Conservation (phyloP, 2,888 invertebrate genomes). For the Sinopyrophorus schimmeli region DNA sequence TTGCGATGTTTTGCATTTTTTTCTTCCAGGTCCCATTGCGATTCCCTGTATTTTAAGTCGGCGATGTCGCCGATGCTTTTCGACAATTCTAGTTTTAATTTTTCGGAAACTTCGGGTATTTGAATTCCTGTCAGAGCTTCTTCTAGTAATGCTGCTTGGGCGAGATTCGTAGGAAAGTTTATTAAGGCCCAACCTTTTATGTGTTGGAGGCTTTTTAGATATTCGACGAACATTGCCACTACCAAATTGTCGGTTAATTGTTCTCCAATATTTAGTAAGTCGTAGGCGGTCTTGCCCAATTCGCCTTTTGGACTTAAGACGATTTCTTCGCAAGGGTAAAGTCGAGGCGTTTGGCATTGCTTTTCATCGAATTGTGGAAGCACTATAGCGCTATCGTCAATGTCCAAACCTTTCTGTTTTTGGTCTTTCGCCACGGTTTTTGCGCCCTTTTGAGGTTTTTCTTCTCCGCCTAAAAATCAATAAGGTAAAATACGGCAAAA, state of each 20-base stretch:
- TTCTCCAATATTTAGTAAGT: slow-evolving; percentile 60
- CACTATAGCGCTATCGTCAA: slow-evolving; percentile 1
- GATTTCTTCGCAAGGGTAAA: slow-evolving; percentile 63
- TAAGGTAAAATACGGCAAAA: too few species aligned
- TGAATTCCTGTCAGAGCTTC: slow-evolving; percentile 60
- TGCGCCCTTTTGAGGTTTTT: slow-evolving; percentile 10
- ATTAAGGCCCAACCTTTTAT: slow-evolving; percentile 63
- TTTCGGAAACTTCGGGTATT: slow-evolving; percentile 51
- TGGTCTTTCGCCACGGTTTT: slow-evolving; percentile 21
- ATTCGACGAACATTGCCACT: slow-evolving; percentile 64
- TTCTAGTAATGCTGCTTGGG: slow-evolving; percentile 64
- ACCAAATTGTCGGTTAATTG: slow-evolving; percentile 57
- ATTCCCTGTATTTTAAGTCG: slow-evolving; percentile 35
- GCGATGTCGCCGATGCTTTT: slow-evolving; percentile 40
- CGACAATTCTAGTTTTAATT: slow-evolving; percentile 11
- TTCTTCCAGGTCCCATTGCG: slow-evolving; percentile 32
- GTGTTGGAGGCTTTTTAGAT: slow-evolving; percentile 59
- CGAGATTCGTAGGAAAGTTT: slow-evolving; percentile 64
- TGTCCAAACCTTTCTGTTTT: slow-evolving; percentile 22
- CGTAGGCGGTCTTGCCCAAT: slow-evolving; percentile 62
- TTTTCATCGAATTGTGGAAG: slow-evolving; percentile 46
- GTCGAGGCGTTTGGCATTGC: slow-evolving; percentile 64
- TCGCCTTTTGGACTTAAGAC: slow-evolving; percentile 57
- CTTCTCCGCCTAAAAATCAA: too few species aligned
- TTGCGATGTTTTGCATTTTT: slow-evolving; percentile 55